Evolutionary conservation across 2,113 vertebrate species (phyloP).

Genomic region (Macrotis lagotis): DNA sequence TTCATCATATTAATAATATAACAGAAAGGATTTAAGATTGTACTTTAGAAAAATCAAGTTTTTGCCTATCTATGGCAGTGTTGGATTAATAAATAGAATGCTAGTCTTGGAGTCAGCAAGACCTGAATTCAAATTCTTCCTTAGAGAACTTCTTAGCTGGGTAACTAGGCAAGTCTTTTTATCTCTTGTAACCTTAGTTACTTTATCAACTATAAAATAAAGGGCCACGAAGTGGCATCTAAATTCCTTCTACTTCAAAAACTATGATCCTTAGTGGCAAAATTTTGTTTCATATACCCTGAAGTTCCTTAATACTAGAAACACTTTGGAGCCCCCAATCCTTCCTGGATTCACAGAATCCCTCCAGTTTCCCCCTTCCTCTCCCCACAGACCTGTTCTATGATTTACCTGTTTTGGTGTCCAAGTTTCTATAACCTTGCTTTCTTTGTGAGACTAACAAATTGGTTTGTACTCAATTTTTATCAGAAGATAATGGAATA

Average conservation of each 20-base stretch:
- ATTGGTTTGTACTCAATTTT: background rate
- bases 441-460: background rate
- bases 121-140: background rate
- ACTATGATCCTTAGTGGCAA: background rate
- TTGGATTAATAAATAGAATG: background rate
- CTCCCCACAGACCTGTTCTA: background rate
- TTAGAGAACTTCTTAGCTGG: background rate
- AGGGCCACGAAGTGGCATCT: background rate
- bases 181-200: background rate
- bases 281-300: background rate
- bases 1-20: background rate
- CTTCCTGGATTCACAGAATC: background rate
- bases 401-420: background rate
- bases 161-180: background rate
- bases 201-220: background rate
- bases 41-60: background rate
- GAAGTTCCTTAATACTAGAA: background rate
- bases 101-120: background rate
- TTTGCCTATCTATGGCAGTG: background rate
- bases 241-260: background rate
- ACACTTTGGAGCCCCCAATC: background rate
- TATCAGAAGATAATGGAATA: background rate
- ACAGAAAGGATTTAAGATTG: background rate
- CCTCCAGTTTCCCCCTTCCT: background rate
- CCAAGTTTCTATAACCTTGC: background rate